Evolutionary conservation across 2,888 invertebrate species (phyloP), one percentile per base, ranked within the genome.

Genomic region (Drosophila kambysellisi): DNA sequence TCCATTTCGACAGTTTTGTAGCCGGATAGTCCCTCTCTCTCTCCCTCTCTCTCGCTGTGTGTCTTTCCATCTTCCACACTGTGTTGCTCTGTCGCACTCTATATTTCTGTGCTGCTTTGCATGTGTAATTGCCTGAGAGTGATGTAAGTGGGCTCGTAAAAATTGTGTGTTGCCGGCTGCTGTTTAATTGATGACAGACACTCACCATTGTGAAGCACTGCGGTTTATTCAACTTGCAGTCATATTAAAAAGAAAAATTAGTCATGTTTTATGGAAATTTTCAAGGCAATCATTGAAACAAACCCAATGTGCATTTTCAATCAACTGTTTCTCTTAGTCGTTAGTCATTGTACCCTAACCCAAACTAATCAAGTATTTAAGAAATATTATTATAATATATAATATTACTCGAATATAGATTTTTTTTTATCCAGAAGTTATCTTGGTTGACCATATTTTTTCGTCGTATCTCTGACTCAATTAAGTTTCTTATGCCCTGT

Each of bases 91-190:
- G 29, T 15, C 41, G 30, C n/a, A 37, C 25, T 33, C 9, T 30
- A 48, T 67, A 15, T 52, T 37, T 33, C 41, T n/a, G 9, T 61
- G 53, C 54, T 61, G 68, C 64, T 72, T 65, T 79, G 73, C 87
- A 83, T 76, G 74, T 88, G 81, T 88, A 88, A 84, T 86, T 83
- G 81, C 66, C 57, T 70, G 75, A 74, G 62, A 73, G 71, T 25
- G 39, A 59, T 68, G 74, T 76, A 68, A 73, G 76, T 79, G 76
- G 63, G n/a, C 53, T 64, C 64, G 80, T 79, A 70, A 70, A 70
- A 79, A 64, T 51, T 33, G 52, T 67, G 63, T 78, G 63, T 29
- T 57, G 58, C 46, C 57, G 54, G 39, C 68, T 65, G 62, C 43
- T 52, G 60, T 69, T 77, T 70, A 77, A 79, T 77, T 77, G 79